Percentiles rank a stretch among this genome's conserved stretches.
These are phyloP conservation scores for Thecocarcelia acutangulata DNA, from an alignment of 2,888 invertebrate genomes.

Conservation along the genomic window DNA sequence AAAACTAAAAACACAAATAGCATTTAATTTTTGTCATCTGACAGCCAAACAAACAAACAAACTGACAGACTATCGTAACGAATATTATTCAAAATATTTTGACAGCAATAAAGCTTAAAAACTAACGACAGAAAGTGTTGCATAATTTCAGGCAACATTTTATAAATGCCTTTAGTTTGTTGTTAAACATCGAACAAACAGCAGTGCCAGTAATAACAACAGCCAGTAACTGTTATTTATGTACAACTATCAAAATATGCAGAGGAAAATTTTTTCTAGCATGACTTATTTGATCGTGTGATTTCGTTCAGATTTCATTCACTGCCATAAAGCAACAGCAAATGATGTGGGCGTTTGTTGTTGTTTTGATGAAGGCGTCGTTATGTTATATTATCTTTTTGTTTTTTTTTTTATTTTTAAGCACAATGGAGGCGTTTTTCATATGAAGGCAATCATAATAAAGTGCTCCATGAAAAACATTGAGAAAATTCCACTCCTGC, in stretches of 20 bases:
- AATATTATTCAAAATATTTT: slow-evolving; percentile 45
- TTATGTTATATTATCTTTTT: neutral
- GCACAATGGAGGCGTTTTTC: slow-evolving; percentile 39
- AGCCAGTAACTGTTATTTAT: slow-evolving; percentile 18
- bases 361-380: slow-evolving; percentile 12
- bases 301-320: slow-evolving; percentile 25
- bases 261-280: slow-evolving; percentile 5
- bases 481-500: neutral
- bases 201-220: slow-evolving; percentile 25
- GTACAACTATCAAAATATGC: neutral
- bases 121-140: slow-evolving; percentile 48
- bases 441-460: slow-evolving; percentile 60
- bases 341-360: slow-evolving; percentile 40
- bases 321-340: slow-evolving; percentile 15
- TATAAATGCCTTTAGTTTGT: slow-evolving; percentile 1
- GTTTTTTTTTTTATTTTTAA: neutral
- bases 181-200: neutral
- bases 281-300: slow-evolving; percentile 31
- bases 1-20: slow-evolving; percentile 6
- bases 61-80: slow-evolving; percentile 17
- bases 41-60: slow-evolving; percentile 29
- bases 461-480: slow-evolving; percentile 37
- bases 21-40: slow-evolving; percentile 58
- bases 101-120: slow-evolving; percentile 56
- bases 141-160: slow-evolving; percentile 44